These are phyloP conservation scores for Gephyroberyx darwinii DNA, from an alignment of 2,797 vertebrate species.

Conservation along the genomic window DNA sequence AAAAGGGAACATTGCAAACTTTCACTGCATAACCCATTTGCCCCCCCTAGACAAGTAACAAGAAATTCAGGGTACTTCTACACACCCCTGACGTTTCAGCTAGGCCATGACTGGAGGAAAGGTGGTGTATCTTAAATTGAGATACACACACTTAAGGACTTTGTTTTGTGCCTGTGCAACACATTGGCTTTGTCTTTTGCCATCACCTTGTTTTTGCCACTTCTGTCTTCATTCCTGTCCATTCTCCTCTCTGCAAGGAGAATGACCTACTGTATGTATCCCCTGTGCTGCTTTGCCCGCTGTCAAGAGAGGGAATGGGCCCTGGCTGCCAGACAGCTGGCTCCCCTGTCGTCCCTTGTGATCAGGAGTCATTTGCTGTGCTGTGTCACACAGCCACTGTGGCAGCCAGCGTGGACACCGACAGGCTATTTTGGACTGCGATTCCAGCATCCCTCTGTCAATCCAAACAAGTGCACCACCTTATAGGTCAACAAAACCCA, in stretches of 20 bases:
- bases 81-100: too few relatives aligned
- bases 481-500: constrained; percentile 64
- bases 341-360: constrained; percentile 63
- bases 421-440: constrained; percentile 73
- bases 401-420: constrained; percentile 62
- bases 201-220: constrained; percentile 49
- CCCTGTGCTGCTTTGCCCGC: constrained; percentile 55
- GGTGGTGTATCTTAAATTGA: too few relatives aligned
- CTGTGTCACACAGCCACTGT: constrained; percentile 62
- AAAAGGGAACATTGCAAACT: not conserved
- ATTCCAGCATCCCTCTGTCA: constrained; percentile 69
- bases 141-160: not conserved
- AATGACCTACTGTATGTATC: constrained; percentile 48
- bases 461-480: constrained; percentile 64
- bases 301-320: constrained; percentile 52
- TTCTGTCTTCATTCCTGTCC: constrained; percentile 50
- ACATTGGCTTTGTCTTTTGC: constrained; percentile 9
- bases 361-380: constrained; percentile 74
- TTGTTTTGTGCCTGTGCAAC: constrained; percentile 21
- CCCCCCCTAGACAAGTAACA: not conserved
- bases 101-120: too few relatives aligned
- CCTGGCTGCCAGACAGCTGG: constrained; percentile 73
- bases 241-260: constrained; percentile 34
- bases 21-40: not conserved
- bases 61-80: not conserved